A percentile compares a stretch with the other conserved stretches of the same genome.
Conservation (phyloP, 2,888 invertebrate genomes). For the Neoaliturus tenellus region DNA sequence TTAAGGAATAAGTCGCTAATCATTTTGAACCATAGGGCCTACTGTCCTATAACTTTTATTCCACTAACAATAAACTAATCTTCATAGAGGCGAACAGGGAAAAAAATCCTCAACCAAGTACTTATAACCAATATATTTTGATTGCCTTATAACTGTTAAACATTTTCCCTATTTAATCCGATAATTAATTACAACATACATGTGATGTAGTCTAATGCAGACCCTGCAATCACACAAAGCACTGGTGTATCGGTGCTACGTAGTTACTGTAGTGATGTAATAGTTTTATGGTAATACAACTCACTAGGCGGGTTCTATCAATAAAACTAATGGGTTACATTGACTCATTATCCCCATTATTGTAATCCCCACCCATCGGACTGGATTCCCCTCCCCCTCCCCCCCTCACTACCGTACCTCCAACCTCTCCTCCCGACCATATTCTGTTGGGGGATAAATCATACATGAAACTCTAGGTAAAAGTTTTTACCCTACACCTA, state of each 20-base stretch:
- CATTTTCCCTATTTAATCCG: no score
- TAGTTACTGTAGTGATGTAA: slow-evolving; percentile 11
- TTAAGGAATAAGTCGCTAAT: no score
- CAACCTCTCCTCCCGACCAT: neutral
- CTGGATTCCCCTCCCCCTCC: neutral
- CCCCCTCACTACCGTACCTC: no score
- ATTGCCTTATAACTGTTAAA: no score
- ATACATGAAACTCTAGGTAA: neutral
- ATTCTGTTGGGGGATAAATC: neutral
- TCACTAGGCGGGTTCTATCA: neutral
- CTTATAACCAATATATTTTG: no score
- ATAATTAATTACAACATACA: neutral
- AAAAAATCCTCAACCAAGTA: no score
- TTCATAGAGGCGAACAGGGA: no score
- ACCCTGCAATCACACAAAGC: neutral
- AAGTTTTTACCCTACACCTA: neutral
- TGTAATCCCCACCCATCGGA: no score
- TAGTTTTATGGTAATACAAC: slow-evolving; percentile 38
- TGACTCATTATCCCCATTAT: slow-evolving; percentile 36
- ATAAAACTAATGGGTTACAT: slow-evolving; percentile 36
- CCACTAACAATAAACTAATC: no score
- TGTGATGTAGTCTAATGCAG: neutral
- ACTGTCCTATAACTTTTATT: no score
- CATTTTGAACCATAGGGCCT: no score
- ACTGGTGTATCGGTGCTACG: neutral